Evolutionary conservation across 1,140 invertebrate genomes (phyloP), one percentile per base, ranked within the genome.

Genomic region (Eupeodes corollae): DNA sequence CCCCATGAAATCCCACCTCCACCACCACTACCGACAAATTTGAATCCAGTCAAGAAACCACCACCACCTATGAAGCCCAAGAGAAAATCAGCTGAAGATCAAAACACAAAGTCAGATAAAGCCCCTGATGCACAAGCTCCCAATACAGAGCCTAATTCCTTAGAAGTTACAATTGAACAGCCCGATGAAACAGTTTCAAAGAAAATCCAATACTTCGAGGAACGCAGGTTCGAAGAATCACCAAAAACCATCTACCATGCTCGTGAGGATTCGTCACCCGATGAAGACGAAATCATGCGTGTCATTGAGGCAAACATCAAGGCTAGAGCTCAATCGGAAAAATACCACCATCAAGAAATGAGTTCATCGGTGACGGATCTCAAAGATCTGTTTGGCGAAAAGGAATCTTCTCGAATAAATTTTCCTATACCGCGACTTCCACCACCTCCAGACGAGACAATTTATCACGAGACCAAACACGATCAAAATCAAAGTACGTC

Each of bases 171-270:
- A 3, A 71, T 70, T 46, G 77, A 79, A 45, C 77, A 79, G 45
- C 37, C 21, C n/a, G 44, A 41, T 11, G 59, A 61, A 18, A 53
- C 59, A 30, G 78, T 86, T 1, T 75, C 75, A 39, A 76, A 78
- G 47, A 88, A 86, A 65, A 82, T 88, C 2, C 79, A 87, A 58
- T 88, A 84, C 67, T 88, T 86, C 57, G 86, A 88, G 64, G 80
- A 77, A 13, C 78, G 78, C 0, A 68, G 73, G 40, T 66, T 67
- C 26, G 59, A 69, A 13, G 65, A 71, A 37, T 56, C 64, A 6
- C 58, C 68, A 12, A 73, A 72, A 30, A 74, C 72, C 13, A 66
- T 77, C 43, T 75, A 78, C 55, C 76, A 74, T 49, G 70, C 75
- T 0, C 72, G 72, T 47, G 77, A 78, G 52, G 71, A 67, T 52